Base-by-base conservation (phyloP, 2,888 invertebrate species). In the Mythimna loreyi region DNA sequence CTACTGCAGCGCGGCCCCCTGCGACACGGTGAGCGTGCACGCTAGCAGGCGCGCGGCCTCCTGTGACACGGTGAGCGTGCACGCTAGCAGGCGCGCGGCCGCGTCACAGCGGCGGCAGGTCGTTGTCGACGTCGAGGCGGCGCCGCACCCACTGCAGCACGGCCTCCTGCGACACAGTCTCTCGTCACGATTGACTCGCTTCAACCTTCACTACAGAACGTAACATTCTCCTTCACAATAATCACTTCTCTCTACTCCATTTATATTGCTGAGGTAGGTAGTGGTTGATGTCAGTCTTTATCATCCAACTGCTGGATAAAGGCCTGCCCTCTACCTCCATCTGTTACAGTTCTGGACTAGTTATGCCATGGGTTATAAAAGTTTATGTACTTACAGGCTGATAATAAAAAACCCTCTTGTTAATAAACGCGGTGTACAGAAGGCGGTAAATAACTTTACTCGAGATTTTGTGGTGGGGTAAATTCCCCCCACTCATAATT, bases 141-240 rank as follows among this genome's bases (percentile, higher is more conserved):
- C 92, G 92, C 16, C 94, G 92, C 87, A 92, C 92, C 94, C 94
- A 94, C 86, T 92, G 91, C 87, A 93, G 83, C 87, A 92, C 85
- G 58, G 93, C 92, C 83, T 94, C 94, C 92, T 91, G 88, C 50
- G 52, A 65, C 72, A 72, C 69, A 69, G 52, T 9, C 43, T 13
- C n/a, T 9, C 47, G 6, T 56, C 25, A 57, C 9, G 16, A 16
- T 1, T 28, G 19, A 30, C 13, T 49, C 21, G 47, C 30, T 55
- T 9, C 36, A 53, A 49, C n/a, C 8, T n/a, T 45, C n/a, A 33
- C 33, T 33, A 6, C 33, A 6, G 9, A 33, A 33, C 19, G 7
- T 43, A 36, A 13, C 3, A 13, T 3, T 36, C 33, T 33, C 33
- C 7, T 33, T 33, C 33, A 33, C 8, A 33, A 33, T 1, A 6